Evolutionary conservation across 2,113 vertebrate species (phyloP).

Genomic region (Spea multiplicata): DNA sequence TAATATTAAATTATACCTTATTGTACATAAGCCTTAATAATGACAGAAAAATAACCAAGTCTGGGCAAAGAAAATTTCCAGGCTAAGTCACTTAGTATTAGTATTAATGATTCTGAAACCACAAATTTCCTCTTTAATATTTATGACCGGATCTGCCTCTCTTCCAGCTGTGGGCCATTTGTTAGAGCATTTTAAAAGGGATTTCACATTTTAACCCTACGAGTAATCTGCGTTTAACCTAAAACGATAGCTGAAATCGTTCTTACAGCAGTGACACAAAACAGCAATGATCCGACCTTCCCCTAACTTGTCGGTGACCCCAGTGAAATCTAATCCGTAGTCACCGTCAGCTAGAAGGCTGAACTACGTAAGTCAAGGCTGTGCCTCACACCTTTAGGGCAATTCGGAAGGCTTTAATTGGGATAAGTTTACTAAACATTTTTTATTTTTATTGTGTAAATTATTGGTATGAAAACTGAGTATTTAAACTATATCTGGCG

Average conservation of each 20-base stretch:
- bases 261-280: neutral
- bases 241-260: neutral
- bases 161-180: slow-evolving; percentile 35
- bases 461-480: no score
- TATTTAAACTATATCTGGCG: no score
- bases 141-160: neutral
- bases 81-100: slow-evolving; percentile 9
- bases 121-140: neutral
- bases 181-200: neutral
- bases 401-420: no score
- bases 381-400: no score
- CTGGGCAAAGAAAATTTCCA: neutral
- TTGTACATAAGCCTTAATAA: neutral
- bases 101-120: neutral
- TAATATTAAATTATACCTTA: neutral
- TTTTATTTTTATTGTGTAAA: no score
- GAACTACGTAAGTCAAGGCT: no score
- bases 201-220: neutral
- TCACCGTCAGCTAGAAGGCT: no score
- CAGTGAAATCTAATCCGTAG: no score
- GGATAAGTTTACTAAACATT: no score
- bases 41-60: slow-evolving; percentile 1
- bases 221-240: neutral
- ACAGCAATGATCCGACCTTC: neutral
- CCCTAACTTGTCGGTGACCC: no score